A percentile compares a stretch with the other conserved stretches of the same genome.
Evolutionary conservation across 2,113 vertebrate species (phyloP).

Genomic region (Pygoscelis adeliae): DNA sequence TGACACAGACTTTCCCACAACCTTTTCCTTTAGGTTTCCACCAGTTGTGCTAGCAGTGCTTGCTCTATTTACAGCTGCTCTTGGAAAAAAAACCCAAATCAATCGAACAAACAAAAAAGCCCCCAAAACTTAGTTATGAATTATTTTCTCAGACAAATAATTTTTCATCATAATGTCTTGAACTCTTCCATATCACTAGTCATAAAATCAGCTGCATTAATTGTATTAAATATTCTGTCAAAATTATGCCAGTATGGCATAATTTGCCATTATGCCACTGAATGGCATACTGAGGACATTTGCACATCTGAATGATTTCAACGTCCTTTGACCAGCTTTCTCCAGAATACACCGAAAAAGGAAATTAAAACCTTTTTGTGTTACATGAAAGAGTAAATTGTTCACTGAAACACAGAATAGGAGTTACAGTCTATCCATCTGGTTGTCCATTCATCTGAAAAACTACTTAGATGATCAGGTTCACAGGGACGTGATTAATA

Average conservation of each 20-base stretch:
- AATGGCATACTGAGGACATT: background rate
- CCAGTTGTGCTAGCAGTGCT: background rate
- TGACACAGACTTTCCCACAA: background rate
- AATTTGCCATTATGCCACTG: background rate
- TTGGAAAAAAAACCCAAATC: accelerated
- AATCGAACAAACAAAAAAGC: background rate
- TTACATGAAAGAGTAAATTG: background rate
- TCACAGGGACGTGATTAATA: background rate
- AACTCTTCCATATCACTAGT: background rate
- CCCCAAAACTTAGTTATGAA: background rate
- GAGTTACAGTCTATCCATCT: background rate
- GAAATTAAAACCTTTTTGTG: background rate
- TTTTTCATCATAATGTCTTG: background rate
- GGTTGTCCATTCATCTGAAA: background rate
- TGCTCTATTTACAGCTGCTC: background rate
- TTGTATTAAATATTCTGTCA: background rate
- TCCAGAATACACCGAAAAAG: background rate
- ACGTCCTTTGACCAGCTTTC: background rate
- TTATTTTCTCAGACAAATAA: background rate
- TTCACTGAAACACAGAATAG: background rate
- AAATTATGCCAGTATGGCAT: background rate
- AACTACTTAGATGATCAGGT: background rate
- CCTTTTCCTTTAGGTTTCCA: background rate
- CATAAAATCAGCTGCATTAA: background rate
- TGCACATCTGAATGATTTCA: background rate